Percentiles rank a stretch among this genome's conserved stretches.
phyloP scores from a whole-genome alignment of 2,797 vertebrate species.

The Sebastes baramenuke region DNA sequence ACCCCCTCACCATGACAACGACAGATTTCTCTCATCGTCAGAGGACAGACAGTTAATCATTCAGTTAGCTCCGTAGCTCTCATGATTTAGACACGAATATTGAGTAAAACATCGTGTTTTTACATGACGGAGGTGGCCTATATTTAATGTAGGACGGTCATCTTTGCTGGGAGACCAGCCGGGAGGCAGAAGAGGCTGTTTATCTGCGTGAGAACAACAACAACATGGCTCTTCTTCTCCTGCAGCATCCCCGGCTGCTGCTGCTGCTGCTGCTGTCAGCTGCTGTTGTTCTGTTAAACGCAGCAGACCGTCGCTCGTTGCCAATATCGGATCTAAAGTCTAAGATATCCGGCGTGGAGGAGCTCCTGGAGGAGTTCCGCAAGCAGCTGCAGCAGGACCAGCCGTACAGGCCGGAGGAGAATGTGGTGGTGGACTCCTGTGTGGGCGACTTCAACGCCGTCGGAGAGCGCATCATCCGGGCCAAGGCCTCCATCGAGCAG shows the following conservation, averaged over 20 bases:
- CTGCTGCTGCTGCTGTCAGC: constrained; percentile 30
- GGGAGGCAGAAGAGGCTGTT: constrained; percentile 40
- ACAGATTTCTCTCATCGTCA: constrained; percentile 50
- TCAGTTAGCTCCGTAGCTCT: background rate
- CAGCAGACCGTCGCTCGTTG: constrained; percentile 52
- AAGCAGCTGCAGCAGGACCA: constrained; percentile 90
- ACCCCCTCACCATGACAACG: constrained; percentile 70
- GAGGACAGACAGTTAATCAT: background rate
- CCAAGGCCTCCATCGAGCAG: constrained; percentile 90
- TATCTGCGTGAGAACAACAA: constrained; percentile 57
- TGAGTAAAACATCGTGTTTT: background rate
- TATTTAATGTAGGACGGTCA: background rate
- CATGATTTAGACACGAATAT: background rate
- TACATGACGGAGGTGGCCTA: accelerated
- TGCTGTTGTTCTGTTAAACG: constrained; percentile 10
- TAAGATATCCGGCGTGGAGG: constrained; percentile 89
- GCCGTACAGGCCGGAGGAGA: constrained; percentile 56
- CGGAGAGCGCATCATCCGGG: constrained; percentile 91
- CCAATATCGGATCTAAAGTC: constrained; percentile 83
- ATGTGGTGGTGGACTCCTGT: constrained; percentile 68
- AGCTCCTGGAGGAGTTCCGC: constrained; percentile 91
- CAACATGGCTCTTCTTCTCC: constrained; percentile 66
- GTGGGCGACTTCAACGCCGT: constrained; percentile 79
- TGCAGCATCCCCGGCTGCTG: constrained; percentile 60
- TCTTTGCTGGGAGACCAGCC: constrained; percentile 1